A percentile compares a stretch with the other conserved stretches of the same genome.
phyloP scores from a whole-genome alignment of 1,140 invertebrate species.

The Pteromalus puparum region DNA sequence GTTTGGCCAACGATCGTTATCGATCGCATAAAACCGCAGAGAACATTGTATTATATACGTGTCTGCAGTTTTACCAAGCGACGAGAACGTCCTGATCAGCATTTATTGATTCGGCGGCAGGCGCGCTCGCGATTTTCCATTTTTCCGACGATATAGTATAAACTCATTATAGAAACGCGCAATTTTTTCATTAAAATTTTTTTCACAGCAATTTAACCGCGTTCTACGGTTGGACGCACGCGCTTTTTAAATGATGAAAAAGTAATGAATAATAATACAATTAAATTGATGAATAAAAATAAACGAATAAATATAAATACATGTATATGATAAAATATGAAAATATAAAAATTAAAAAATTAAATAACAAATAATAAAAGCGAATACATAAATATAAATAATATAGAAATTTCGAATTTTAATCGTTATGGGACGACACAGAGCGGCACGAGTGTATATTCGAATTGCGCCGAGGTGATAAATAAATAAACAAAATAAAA shows the following conservation, averaged over 20 bases:
- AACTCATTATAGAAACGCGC: too few species aligned
- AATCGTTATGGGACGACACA: neutral
- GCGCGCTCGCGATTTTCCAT: neutral
- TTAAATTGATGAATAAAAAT: conserved; percentile 1
- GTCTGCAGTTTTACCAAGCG: too few species aligned
- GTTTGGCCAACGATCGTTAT: neutral
- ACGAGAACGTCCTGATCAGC: too few species aligned
- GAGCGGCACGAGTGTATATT: neutral
- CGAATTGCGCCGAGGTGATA: neutral
- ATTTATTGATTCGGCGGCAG: neutral
- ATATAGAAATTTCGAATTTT: conserved; percentile 2
- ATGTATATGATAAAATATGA: neutral
- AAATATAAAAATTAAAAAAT: conserved; percentile 1
- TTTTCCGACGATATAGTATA: too few species aligned
- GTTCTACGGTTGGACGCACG: neutral
- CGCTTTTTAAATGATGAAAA: conserved; percentile 3
- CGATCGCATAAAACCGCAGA: neutral
- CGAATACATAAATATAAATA: neutral
- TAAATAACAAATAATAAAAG: conserved; percentile 7
- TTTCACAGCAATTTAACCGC: neutral
- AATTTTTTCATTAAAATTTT: neutral
- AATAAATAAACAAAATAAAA: conserved; percentile 2
- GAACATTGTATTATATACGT: too few species aligned
- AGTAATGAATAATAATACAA: conserved; percentile 1
- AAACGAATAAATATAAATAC: neutral